These are phyloP conservation scores for Dolichoris vasculosae DNA, from an alignment of 1,140 invertebrate genomes.

Conservation along the genomic window DNA sequence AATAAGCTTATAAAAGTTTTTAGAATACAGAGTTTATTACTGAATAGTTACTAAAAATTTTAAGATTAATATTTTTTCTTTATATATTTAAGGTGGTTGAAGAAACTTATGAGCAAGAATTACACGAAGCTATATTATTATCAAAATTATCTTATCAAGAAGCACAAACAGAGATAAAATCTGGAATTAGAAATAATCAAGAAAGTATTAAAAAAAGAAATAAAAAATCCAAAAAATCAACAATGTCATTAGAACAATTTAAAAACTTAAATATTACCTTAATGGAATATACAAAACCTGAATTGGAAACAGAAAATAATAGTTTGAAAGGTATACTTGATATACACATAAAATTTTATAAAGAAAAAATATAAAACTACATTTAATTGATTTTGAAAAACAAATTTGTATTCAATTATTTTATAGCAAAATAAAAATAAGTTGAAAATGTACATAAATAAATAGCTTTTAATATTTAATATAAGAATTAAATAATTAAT, in stretches of 20 bases:
- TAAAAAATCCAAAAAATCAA: slow-evolving; percentile 76
- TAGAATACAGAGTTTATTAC: neutral
- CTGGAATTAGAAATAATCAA: slow-evolving; percentile 66
- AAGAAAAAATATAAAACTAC: neutral
- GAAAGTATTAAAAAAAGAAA: slow-evolving; percentile 69
- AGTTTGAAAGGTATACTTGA: neutral
- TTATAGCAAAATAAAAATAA: too few relatives aligned
- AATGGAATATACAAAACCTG: slow-evolving; percentile 41
- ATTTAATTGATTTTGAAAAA: too few relatives aligned
- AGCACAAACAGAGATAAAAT: slow-evolving; percentile 70
- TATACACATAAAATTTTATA: neutral
- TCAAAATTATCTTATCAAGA: slow-evolving; percentile 78
- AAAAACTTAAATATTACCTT: slow-evolving; percentile 70
- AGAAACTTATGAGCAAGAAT: slow-evolving; percentile 77
- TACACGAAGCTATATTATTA: slow-evolving; percentile 77
- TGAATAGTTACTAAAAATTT: neutral
- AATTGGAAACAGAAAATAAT: neutral
- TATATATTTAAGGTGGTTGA: slow-evolving; percentile 70
- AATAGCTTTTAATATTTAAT: too few relatives aligned
- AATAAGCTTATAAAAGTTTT: neutral
- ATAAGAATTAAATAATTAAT: too few relatives aligned
- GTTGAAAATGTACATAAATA: too few relatives aligned
- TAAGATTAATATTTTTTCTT: neutral
- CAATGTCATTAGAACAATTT: slow-evolving; percentile 79
- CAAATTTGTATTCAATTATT: too few relatives aligned